phyloP scores from a whole-genome alignment of 2,113 vertebrate genomes.

The Dicaeum eximium region DNA sequence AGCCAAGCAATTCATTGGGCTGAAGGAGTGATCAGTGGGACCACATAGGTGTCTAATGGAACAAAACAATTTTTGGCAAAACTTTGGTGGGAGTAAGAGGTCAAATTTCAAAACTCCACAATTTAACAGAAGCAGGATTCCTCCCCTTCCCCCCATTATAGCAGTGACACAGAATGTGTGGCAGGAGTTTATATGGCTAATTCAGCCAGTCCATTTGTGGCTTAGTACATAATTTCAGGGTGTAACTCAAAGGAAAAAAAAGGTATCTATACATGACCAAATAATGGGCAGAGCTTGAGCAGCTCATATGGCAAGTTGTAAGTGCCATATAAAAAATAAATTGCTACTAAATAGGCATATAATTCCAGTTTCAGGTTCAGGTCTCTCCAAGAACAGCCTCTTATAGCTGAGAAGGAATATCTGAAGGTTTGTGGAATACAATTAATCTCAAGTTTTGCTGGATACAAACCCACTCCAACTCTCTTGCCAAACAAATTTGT shows the following conservation, averaged over 20 bases:
- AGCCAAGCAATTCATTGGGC: neutral
- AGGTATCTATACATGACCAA: neutral
- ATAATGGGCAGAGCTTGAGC: neutral
- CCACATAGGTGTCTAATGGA: neutral
- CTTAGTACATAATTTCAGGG: neutral
- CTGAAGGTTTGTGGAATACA: neutral
- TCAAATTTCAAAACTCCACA: neutral
- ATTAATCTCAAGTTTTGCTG: neutral
- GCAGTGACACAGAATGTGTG: neutral
- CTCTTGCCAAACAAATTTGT: constrained; percentile 7
- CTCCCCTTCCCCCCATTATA: neutral
- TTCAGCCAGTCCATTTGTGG: neutral
- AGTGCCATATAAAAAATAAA: neutral
- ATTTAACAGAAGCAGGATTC: neutral
- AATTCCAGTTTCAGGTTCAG: neutral
- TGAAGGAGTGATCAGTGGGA: neutral
- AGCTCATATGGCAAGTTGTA: neutral
- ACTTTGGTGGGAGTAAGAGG: neutral
- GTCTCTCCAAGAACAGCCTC: neutral
- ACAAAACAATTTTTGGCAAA: neutral
- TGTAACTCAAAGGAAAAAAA: neutral
- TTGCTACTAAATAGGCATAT: neutral
- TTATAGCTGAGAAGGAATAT: neutral
- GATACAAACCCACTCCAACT: neutral
- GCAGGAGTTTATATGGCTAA: neutral